A percentile compares a stretch with the other conserved stretches of the same genome.
These are phyloP conservation scores for Ptychadena robeensis DNA, from an alignment of 2,797 vertebrate species.

Conservation along the genomic window DNA sequence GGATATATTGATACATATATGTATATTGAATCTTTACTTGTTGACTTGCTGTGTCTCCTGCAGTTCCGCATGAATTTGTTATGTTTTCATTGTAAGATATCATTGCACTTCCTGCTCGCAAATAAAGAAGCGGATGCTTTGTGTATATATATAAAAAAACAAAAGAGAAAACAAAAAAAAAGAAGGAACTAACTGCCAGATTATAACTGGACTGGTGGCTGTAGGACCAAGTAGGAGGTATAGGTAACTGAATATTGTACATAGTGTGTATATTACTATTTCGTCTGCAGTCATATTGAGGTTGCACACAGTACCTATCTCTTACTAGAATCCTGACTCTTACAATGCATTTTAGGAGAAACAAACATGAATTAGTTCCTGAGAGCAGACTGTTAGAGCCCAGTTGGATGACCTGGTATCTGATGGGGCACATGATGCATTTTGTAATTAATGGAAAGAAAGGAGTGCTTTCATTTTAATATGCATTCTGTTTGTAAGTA, in stretches of 20 bases:
- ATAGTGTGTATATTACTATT: constrained; percentile 82
- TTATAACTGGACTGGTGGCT: constrained; percentile 62
- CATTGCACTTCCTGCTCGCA: constrained; percentile 77
- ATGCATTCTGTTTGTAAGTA: constrained; percentile 88
- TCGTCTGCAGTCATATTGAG: constrained; percentile 73
- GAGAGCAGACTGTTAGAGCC: constrained; percentile 76
- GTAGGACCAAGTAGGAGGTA: constrained; percentile 67
- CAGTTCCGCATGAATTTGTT: constrained; percentile 81
- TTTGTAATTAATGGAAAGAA: constrained; percentile 77
- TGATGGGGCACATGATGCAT: constrained; percentile 75
- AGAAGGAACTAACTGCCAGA: constrained; percentile 68
- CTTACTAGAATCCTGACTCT: constrained; percentile 76
- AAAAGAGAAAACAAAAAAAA: constrained; percentile 61
- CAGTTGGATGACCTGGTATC: constrained; percentile 70
- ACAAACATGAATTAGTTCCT: constrained; percentile 77
- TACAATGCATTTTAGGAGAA: constrained; percentile 72
- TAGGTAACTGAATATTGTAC: constrained; percentile 76
- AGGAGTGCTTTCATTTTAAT: constrained; percentile 86
- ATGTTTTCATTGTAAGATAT: constrained; percentile 77
- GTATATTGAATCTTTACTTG: constrained; percentile 73
- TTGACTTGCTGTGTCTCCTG: constrained; percentile 76
- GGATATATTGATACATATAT: constrained; percentile 70
- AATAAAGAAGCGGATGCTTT: constrained; percentile 74
- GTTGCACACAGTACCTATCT: constrained; percentile 70
- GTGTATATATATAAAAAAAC: constrained; percentile 71